Conservation (phyloP, 2,113 vertebrate genomes). For the Symphodus melops region DNA sequence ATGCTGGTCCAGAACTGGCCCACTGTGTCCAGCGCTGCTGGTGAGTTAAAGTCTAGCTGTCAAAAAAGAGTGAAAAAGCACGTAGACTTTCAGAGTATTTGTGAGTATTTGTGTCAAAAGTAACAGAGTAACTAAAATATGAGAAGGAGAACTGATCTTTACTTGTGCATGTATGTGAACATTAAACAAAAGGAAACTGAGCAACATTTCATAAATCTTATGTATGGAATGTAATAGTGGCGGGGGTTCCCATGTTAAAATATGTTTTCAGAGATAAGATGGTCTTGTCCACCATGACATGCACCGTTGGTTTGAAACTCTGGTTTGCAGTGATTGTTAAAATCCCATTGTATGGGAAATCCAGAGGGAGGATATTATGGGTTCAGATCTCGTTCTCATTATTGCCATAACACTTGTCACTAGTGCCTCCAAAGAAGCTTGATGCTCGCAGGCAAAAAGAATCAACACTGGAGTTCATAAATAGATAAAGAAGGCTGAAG, state of each 20-base stretch:
- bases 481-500: not conserved
- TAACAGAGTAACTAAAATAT: not conserved
- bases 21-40: constrained; percentile 95
- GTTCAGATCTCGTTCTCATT: not conserved
- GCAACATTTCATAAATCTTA: not conserved
- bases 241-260: not conserved
- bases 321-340: not conserved
- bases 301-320: not conserved
- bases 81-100: not conserved
- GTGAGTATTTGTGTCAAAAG: not conserved
- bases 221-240: not conserved
- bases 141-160: no score
- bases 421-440: not conserved
- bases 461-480: not conserved
- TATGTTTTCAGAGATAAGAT: not conserved
- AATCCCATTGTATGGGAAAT: no score
- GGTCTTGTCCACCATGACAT: not conserved
- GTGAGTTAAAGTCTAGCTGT: constrained; percentile 81
- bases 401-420: not conserved
- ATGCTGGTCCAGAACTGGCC: constrained; percentile 98
- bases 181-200: not conserved
- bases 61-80: not conserved
- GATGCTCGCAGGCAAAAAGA: not conserved
- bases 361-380: not conserved
- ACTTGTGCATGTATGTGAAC: not conserved